Percentiles rank a stretch among this genome's conserved stretches.
phyloP scores from a whole-genome alignment of 2,797 vertebrate genomes.

The Chaenodraco wilsoni region DNA sequence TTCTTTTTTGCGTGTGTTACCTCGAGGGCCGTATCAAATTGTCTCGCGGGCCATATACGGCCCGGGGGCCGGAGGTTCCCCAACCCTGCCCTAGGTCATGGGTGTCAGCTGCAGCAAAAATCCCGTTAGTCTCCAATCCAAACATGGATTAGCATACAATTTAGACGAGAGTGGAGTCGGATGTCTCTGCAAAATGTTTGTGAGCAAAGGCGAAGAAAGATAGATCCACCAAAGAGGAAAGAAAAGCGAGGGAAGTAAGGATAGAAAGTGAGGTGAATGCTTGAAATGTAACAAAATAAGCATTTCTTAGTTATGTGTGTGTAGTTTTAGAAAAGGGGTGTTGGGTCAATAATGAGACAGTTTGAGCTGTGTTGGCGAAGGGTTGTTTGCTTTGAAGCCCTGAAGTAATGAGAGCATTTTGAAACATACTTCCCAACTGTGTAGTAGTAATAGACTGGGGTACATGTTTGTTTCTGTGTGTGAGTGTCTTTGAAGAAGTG shows the following conservation, averaged over 20 bases:
- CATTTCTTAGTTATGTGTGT: constrained; percentile 9
- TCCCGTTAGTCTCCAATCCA: constrained; percentile 77
- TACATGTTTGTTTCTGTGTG: constrained; percentile 42
- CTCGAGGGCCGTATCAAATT: too few relatives aligned
- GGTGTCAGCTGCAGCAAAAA: constrained; percentile 67
- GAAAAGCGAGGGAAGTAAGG: background rate
- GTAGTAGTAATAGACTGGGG: constrained; percentile 26
- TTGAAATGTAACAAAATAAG: constrained; percentile 19
- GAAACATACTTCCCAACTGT: constrained; percentile 37
- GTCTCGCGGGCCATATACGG: too few relatives aligned
- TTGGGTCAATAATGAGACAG: constrained; percentile 58
- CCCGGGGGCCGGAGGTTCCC: too few relatives aligned
- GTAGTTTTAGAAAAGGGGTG: constrained; percentile 26
- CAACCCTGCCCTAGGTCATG: constrained; percentile 8
- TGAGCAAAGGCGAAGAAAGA: constrained; percentile 16
- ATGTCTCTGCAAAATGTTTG: constrained; percentile 50
- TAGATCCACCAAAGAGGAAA: background rate
- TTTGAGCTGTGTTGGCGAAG: constrained; percentile 46
- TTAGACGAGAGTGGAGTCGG: constrained; percentile 52
- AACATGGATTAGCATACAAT: constrained; percentile 75
- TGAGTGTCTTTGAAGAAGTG: constrained; percentile 45
- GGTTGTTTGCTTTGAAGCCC: constrained; percentile 64
- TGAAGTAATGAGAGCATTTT: constrained; percentile 64
- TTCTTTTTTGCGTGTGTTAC: too few relatives aligned
- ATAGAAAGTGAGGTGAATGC: constrained; percentile 29